Percentiles rank a stretch among this genome's conserved stretches.
phyloP scores from a whole-genome alignment of 2,113 vertebrate species.

The Axis porcinus region DNA sequence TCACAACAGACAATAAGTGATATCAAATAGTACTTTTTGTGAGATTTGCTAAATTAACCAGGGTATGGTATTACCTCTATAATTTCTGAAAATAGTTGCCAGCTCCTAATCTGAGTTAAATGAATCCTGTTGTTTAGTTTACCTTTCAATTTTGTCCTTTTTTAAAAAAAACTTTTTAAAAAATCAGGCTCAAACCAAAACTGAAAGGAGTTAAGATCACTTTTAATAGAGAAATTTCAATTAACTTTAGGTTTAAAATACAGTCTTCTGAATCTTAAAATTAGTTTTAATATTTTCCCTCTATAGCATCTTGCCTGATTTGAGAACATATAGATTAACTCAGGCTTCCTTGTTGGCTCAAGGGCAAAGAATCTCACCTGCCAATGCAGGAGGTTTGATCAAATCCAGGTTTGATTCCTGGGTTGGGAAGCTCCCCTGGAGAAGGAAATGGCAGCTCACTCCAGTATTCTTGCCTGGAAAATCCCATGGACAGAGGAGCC shows the following conservation, averaged over 20 bases:
- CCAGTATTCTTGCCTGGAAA: background rate
- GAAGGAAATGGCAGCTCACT: background rate
- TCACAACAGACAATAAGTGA: background rate
- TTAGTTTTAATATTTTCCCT: slow-evolving; percentile 46
- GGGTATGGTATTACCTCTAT: background rate
- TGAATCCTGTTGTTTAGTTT: slow-evolving; percentile 22
- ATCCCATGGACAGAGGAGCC: background rate
- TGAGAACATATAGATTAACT: background rate
- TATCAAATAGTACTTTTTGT: background rate
- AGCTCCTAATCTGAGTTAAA: background rate
- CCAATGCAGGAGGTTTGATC: background rate
- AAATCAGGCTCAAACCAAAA: slow-evolving; percentile 31
- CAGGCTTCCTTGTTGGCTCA: background rate
- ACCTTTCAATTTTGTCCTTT: background rate
- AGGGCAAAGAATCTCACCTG: background rate
- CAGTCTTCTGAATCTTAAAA: slow-evolving; percentile 39
- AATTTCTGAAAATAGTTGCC: background rate
- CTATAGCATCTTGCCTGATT: slow-evolving; percentile 25
- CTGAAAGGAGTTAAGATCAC: background rate
- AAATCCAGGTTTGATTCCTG: background rate
- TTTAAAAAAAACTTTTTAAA: background rate
- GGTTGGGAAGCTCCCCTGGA: background rate
- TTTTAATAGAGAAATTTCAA: background rate
- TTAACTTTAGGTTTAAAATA: background rate
- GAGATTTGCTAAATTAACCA: background rate